Conservation (phyloP, 2,113 vertebrate genomes). For the Leucosticte australis region DNA sequence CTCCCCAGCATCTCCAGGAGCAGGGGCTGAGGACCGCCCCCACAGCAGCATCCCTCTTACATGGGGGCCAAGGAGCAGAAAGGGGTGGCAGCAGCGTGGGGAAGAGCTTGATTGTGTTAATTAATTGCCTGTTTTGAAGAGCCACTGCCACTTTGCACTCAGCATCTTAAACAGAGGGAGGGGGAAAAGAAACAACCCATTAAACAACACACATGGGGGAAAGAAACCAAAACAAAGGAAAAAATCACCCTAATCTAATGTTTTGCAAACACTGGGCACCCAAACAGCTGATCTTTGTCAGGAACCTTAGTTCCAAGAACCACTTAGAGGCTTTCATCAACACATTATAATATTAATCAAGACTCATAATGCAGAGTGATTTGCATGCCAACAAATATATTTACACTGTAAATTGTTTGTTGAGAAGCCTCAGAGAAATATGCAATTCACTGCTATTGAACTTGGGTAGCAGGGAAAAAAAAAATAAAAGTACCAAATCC, state of each 20-base stretch:
- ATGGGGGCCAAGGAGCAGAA: neutral
- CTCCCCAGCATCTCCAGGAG: neutral
- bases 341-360: slow-evolving; percentile 85
- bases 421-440: slow-evolving; percentile 79
- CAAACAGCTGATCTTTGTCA: slow-evolving; percentile 75
- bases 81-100: neutral
- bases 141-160: neutral
- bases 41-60: neutral
- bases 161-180: neutral
- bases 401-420: slow-evolving; percentile 82
- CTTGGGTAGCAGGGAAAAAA: slow-evolving; percentile 28
- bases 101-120: slow-evolving; percentile 19
- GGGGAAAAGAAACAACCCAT: neutral
- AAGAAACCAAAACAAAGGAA: neutral
- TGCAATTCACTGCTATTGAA: slow-evolving; percentile 70
- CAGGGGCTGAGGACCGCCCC: neutral
- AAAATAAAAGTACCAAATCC: slow-evolving; percentile 38
- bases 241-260: slow-evolving; percentile 64
- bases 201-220: neutral
- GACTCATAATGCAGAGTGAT: slow-evolving; percentile 79
- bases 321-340: slow-evolving; percentile 81
- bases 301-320: slow-evolving; percentile 75
- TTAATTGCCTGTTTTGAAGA: slow-evolving; percentile 45
- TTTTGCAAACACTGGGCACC: slow-evolving; percentile 70
- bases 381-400: slow-evolving; percentile 84